phyloP scores from a whole-genome alignment of 2,888 invertebrate species.

The Mallateleia sp. region DNA sequence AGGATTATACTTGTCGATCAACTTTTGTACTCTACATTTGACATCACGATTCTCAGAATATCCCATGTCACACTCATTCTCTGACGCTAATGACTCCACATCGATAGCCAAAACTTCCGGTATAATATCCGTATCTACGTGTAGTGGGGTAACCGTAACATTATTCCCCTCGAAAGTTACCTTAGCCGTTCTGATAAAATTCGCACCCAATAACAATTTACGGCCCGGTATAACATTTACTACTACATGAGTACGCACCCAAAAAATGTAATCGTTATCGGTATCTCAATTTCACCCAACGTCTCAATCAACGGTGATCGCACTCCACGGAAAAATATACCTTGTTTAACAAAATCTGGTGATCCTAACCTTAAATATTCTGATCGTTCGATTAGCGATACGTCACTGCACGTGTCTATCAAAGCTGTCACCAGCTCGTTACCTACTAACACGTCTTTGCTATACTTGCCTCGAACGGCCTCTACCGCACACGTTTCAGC shows the following conservation, averaged over 20 bases:
- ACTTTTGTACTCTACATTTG: background rate
- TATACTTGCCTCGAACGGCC: constrained; percentile 27
- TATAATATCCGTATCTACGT: background rate
- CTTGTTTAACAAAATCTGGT: background rate
- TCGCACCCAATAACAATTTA: background rate
- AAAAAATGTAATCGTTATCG: background rate
- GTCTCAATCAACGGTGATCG: no score
- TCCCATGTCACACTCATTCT: background rate
- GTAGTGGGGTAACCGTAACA: background rate
- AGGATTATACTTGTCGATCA: constrained; percentile 34
- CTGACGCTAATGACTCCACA: background rate
- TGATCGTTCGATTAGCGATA: constrained; percentile 22
- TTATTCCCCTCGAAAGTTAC: background rate
- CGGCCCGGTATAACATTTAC: background rate
- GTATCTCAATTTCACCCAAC: no score
- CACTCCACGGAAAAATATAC: no score
- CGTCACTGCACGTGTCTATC: constrained; percentile 37
- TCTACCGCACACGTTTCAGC: no score
- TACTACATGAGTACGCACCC: constrained; percentile 13
- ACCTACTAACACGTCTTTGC: background rate
- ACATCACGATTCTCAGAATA: background rate
- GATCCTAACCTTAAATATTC: constrained; percentile 39
- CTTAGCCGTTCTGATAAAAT: background rate
- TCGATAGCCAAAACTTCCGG: background rate
- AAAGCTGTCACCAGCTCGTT: background rate